Base-by-base conservation (phyloP, 2,888 invertebrate genomes). In the Drosophila subsilvestris region DNA sequence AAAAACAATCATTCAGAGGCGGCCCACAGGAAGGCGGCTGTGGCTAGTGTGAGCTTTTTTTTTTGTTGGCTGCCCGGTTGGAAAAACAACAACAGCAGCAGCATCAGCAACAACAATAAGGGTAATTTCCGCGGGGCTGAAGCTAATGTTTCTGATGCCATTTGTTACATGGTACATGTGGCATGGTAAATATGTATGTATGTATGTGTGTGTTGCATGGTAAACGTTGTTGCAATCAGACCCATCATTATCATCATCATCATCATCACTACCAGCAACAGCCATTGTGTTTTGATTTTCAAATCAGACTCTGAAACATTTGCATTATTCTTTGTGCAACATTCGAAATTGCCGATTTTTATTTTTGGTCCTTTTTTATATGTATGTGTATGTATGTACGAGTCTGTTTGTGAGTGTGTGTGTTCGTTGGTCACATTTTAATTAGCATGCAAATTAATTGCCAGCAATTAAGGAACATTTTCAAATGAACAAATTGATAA, bases 401-500 rank as follows among this genome's bases (percentile, higher is more conserved):
- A 54, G n/a, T 27, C 8, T 5, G 17, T 49, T 14, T 53, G 49
- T 53, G 49, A n/a, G n/a, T 18, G 48, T 54, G 29, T 55, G 59
- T 43, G 43, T 55, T 51, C 29, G 45, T 37, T 73, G 55, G 37
- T 49, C 74, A 57, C 68, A 78, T 61, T 74, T 76, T 70, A 79
- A 79, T 85, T 79, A 74, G 55, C 60, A 53, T 63, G 70, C 50
- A 76, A 79, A 79, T 74, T 82, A 85, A 80, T 82, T 85, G 79
- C 66, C 51, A 63, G 62, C 77, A 85, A 76, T 82, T 76, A 81
- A 70, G 76, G 59, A 68, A 67, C 62, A 69, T 66, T 79, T 70
- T 61, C 59, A 32, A 70, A 70, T 61, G 70, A 55, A 70, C 71
- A 55, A 71, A 71, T 71, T 67, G 72, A 71, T 71, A 70, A 70